These are phyloP conservation scores for Calephelis perditalis DNA, from an alignment of 2,888 invertebrate genomes.

Conservation along the genomic window DNA sequence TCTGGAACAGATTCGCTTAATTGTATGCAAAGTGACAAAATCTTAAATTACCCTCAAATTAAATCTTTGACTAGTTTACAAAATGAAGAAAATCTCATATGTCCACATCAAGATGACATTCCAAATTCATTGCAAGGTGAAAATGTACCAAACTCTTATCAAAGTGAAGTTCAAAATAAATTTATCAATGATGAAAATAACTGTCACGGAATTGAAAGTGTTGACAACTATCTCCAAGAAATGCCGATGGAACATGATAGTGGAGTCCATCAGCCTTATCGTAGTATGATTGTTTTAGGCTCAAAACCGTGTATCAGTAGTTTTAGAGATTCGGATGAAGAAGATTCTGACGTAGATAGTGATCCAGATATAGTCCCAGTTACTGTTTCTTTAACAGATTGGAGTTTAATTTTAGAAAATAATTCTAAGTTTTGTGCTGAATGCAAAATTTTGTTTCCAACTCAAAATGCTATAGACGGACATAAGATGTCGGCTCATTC, in stretches of 20 bases:
- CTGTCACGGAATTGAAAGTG: too few relatives aligned
- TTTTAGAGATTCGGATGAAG: neutral
- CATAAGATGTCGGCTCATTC: conserved; percentile 29
- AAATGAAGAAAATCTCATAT: neutral
- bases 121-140: neutral
- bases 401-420: conserved; percentile 19
- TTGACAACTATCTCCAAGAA: neutral
- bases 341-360: conserved; percentile 5
- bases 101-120: neutral
- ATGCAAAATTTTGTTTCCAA: conserved; percentile 27
- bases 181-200: too few relatives aligned
- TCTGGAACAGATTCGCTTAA: too few relatives aligned
- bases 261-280: neutral
- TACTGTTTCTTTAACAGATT: conserved; percentile 25
- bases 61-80: neutral
- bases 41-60: too few relatives aligned
- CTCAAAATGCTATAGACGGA: conserved; percentile 25
- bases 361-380: conserved; percentile 18
- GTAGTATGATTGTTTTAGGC: conserved; percentile 13
- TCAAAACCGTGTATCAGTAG: conserved; percentile 11
- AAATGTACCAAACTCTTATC: neutral
- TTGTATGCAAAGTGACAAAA: too few relatives aligned
- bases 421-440: conserved; percentile 24
- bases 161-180: conserved; percentile 4
- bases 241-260: neutral